Percentiles rank a stretch among this genome's conserved stretches.
phyloP scores from a whole-genome alignment of 2,113 vertebrate genomes.

The Pheucticus melanocephalus region DNA sequence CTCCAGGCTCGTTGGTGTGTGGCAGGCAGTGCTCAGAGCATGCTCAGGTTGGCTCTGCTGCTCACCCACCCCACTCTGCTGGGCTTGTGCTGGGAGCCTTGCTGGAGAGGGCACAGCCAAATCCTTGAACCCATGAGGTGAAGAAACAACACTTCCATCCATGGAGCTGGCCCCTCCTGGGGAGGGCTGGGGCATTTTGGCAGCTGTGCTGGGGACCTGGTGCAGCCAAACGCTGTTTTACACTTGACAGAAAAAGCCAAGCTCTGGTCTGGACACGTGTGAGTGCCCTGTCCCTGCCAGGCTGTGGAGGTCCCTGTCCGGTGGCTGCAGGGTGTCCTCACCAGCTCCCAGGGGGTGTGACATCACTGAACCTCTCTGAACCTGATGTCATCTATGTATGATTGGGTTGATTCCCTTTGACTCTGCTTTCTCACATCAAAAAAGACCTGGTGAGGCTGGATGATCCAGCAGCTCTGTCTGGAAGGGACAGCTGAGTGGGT shows the following conservation, averaged over 20 bases:
- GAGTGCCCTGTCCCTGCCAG: background rate
- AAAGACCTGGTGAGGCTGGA: background rate
- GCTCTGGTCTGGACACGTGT: background rate
- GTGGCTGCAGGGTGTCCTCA: background rate
- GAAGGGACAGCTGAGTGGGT: background rate
- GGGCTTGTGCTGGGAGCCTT: background rate
- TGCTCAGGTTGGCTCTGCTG: background rate
- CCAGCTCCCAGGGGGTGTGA: background rate
- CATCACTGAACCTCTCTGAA: background rate
- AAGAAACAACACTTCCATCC: background rate
- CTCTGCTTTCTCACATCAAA: background rate
- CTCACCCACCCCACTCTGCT: background rate
- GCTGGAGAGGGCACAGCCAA: background rate
- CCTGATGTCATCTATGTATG: background rate
- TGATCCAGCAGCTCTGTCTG: background rate
- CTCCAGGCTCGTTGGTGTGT: background rate
- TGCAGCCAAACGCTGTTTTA: background rate
- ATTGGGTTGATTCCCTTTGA: background rate
- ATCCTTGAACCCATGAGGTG: fast-evolving
- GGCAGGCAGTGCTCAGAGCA: background rate
- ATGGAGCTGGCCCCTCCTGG: background rate
- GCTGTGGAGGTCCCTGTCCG: background rate
- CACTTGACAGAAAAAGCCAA: background rate
- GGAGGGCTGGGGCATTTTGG: background rate
- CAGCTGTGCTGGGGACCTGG: background rate